Evolutionary conservation across 1,140 invertebrate species (phyloP), one percentile per base, ranked within the genome.

Genomic region (Drosophila virilis): DNA sequence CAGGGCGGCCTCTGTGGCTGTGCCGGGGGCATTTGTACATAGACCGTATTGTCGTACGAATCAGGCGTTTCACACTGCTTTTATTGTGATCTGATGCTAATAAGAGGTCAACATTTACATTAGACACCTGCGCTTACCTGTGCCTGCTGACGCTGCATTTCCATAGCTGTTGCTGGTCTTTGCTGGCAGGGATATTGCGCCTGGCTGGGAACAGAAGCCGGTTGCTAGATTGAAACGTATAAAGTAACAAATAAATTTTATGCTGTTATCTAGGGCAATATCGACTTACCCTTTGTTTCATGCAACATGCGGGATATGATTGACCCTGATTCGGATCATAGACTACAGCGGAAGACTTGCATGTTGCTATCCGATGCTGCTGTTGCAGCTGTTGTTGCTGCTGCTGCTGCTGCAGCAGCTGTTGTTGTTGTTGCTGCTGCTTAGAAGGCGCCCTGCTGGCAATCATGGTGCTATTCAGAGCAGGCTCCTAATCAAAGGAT

Each of bases 31-130:
- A 45, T 32, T 12, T 59, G n/a, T 37, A 64, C 50, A 8, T 77
- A 84, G 12, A 46, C 64, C 0, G 72, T 73, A 2, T 66, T 38
- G 28, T 77, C 52, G 1, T 61, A n/a, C 0, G 50, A 1, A 1
- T 32, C 8, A 6, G 0, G 15, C 6, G 15, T 12, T 1, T 78
- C 71, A 2, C 32, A 57, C 59, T 82, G 22, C 22, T 50, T 40
- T 35, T 13, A 37, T 38, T n/a, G 33, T 5, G 32, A 13, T 15
- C 17, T 33, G 8, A 10, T 38, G 9, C 13, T 8, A 9, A 1
- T 22, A 9, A 37, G 8, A 8, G 13, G 5, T 13, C 10, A 5
- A 13, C 35, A 22, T 22, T 42, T 9, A 17, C 6, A 6, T 33
- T n/a, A 8, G 33, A 28, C 5, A 28, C 38, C 32, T 32, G 32